Conservation (phyloP, 2,797 vertebrate species). For the Hyperoplus immaculatus region DNA sequence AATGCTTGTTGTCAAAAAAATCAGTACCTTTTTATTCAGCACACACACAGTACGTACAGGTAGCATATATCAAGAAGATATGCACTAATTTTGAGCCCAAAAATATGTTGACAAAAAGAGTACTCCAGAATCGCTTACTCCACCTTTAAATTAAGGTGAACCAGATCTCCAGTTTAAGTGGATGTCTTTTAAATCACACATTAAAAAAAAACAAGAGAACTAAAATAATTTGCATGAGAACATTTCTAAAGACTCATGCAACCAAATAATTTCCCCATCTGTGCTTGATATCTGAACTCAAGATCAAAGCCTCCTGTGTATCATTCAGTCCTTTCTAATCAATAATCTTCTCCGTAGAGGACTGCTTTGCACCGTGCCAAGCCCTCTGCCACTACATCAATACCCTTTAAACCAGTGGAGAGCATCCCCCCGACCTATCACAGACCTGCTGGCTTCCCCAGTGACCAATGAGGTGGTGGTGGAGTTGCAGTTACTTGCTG, state of each 20-base stretch:
- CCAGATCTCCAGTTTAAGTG: neutral
- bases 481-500: slow-evolving; percentile 69
- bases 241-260: neutral
- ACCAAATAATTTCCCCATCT: slow-evolving; percentile 14
- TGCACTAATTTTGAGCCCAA: too few relatives aligned
- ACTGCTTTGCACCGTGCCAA: slow-evolving; percentile 45
- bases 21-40: too few relatives aligned
- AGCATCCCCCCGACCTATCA: slow-evolving; percentile 66
- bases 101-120: too few relatives aligned
- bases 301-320: slow-evolving; percentile 34
- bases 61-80: too few relatives aligned
- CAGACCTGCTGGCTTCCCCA: slow-evolving; percentile 43
- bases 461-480: slow-evolving; percentile 72
- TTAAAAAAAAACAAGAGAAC: neutral
- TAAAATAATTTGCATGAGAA: neutral
- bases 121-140: too few relatives aligned
- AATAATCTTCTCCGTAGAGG: slow-evolving; percentile 51
- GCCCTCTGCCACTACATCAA: slow-evolving; percentile 62
- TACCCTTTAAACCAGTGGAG: slow-evolving; percentile 53
- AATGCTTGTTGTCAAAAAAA: too few relatives aligned
- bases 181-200: neutral
- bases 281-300: slow-evolving; percentile 13
- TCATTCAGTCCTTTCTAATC: slow-evolving; percentile 42
- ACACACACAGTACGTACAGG: too few relatives aligned
- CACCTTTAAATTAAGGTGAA: neutral